Conservation (phyloP, 2,888 invertebrate species). For the Doris montereyensis region DNA sequence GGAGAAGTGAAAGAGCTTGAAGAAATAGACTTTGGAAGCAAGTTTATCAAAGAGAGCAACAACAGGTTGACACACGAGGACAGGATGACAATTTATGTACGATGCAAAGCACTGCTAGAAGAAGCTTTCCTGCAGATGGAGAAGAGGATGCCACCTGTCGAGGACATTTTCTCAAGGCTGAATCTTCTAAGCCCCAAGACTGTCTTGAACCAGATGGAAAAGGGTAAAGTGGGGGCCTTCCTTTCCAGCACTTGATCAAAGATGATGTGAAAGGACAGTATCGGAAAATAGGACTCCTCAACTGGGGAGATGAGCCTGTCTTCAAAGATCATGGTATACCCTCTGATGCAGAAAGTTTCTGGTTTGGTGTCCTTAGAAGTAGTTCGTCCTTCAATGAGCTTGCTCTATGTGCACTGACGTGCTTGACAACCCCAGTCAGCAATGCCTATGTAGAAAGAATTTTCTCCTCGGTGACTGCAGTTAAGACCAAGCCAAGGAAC, state of each 20-base stretch:
- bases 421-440: not conserved
- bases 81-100: too few species aligned
- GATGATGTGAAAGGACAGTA: not conserved
- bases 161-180: too few species aligned
- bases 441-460: not conserved
- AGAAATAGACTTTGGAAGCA: too few species aligned
- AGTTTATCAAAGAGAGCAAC: too few species aligned
- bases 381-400: not conserved
- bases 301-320: not conserved
- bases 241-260: not conserved
- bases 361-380: not conserved
- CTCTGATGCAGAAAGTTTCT: not conserved
- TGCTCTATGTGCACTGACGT: not conserved
- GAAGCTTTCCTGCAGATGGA: too few species aligned
- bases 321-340: not conserved
- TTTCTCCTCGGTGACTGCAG: not conserved
- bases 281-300: not conserved
- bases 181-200: too few species aligned
- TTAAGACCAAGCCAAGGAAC: not conserved
- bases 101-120: too few species aligned
- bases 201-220: too few species aligned
- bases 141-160: too few species aligned
- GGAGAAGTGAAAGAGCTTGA: too few species aligned
- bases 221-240: too few species aligned
- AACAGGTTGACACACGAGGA: too few species aligned